Percentiles rank a stretch among this genome's conserved stretches.
Evolutionary conservation across 2,113 vertebrate genomes (phyloP).

Genomic region (Caranx ignobilis): DNA sequence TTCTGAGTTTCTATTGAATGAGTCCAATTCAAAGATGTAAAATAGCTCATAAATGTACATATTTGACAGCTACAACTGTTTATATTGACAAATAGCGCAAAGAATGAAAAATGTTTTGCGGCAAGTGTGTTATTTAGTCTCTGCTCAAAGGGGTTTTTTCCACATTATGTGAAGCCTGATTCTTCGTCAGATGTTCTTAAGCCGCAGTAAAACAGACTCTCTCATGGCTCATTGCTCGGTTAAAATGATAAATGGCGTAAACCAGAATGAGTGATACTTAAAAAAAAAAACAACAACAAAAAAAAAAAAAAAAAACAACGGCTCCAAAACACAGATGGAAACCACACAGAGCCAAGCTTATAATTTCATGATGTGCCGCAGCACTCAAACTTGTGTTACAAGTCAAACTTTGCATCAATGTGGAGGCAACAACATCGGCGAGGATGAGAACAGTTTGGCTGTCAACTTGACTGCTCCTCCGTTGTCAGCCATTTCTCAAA

Average conservation of each 20-base stretch:
- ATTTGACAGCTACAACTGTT: slow-evolving; percentile 11
- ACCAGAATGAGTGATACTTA: slow-evolving; percentile 10
- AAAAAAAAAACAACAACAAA: slow-evolving; percentile 4
- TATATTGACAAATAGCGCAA: slow-evolving; percentile 31
- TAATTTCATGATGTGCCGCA: slow-evolving; percentile 10
- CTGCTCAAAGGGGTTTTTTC: slow-evolving; percentile 6
- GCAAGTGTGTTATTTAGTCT: slow-evolving; percentile 21
- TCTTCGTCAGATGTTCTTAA: slow-evolving; percentile 44
- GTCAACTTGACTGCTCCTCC: slow-evolving; percentile 62
- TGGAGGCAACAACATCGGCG: neutral
- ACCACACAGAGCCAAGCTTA: neutral
- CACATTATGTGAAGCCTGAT: slow-evolving; percentile 21
- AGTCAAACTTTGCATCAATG: slow-evolving; percentile 34
- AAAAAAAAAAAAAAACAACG: neutral
- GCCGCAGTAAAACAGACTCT: slow-evolving; percentile 33
- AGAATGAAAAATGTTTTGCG: neutral
- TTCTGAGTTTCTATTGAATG: neutral
- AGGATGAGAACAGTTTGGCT: slow-evolving; percentile 36
- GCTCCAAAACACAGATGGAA: slow-evolving; percentile 35
- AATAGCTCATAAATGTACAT: neutral
- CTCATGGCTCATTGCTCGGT: slow-evolving; percentile 47
- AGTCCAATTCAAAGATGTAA: neutral
- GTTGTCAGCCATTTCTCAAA: slow-evolving; percentile 68
- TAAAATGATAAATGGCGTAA: slow-evolving; percentile 54
- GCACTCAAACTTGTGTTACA: slow-evolving; percentile 17